Evolutionary conservation across 2,888 invertebrate species (phyloP), one percentile per base, ranked within the genome.

Genomic region (Xestia xanthographa): DNA sequence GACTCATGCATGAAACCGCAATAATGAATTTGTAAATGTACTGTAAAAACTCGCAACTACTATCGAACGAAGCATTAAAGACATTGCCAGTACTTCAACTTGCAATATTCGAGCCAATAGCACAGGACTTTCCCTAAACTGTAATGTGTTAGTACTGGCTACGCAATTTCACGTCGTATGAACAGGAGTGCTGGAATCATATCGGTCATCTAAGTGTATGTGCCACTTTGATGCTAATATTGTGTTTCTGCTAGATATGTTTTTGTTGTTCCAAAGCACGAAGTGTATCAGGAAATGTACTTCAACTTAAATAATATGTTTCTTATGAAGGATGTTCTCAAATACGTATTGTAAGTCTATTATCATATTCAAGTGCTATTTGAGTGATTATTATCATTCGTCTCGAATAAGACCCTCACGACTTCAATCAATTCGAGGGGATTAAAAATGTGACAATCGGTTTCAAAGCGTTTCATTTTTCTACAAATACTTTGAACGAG

Each of bases 131-230:
- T n/a, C 34, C 62, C n/a, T 56, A 65, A 56, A 22, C 17, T 66
- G 8, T 72, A 69, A 71, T 67, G 2, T 69, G 41, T 63, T 45
- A 45, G 26, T 50, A 62, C 43, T 58, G 67, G 20, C n/a, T 53
- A 60, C 68, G 76, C 79, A 80, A 80, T 63, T 79, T 70, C 41
- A 38, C 78, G 77, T 80, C 79, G 63, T 75, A 72, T 20, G 68
- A 66, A 50, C 66, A 71, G 63, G 38, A 75, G 75, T 26, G 20
- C 5, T 74, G 60, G 60, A 71, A 58, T 56, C 74, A 70, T 66
- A 72, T 77, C 70, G 43, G 75, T 53, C 26, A 66, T 66, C 34
- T 56, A 14, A 43, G 63, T 26, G 20, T 45, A 77, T 63, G 50
- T 38, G 56, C 66, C 53, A 67, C 48, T 22, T 43, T 34, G 26